A percentile compares a stretch with the other conserved stretches of the same genome.
Conservation (phyloP, 2,113 vertebrate species). For the Cairina moschata region DNA sequence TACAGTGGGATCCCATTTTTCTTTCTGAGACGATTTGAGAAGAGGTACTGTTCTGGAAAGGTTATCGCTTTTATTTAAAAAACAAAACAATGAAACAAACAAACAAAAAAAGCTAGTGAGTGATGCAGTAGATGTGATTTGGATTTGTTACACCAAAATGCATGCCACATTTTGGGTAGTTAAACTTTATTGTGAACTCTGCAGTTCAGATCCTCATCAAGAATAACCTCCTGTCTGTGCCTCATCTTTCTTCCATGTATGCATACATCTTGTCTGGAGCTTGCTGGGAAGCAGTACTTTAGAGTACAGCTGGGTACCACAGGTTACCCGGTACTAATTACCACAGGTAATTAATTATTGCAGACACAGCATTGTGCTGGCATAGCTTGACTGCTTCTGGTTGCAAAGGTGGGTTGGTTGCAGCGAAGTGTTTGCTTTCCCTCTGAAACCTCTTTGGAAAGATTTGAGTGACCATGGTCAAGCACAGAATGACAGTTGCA, state of each 20-base stretch:
- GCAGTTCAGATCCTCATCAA: background rate
- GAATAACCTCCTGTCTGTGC: background rate
- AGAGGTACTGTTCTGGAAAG: background rate
- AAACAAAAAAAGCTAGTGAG: background rate
- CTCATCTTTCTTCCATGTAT: background rate
- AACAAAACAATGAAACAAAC: too few relatives aligned
- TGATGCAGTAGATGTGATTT: background rate
- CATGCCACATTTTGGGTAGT: background rate
- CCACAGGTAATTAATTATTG: background rate
- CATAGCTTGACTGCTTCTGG: background rate
- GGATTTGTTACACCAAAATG: background rate
- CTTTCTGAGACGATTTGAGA: background rate
- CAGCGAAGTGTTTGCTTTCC: background rate
- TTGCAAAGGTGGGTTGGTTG: background rate
- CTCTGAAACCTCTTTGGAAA: background rate
- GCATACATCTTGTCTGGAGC: background rate
- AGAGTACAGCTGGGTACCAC: background rate
- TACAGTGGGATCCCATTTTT: fast-evolving
- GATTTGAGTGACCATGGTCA: background rate
- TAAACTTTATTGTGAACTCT: background rate
- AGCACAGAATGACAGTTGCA: background rate
- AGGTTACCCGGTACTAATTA: background rate
- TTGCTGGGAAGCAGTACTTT: background rate
- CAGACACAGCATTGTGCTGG: background rate
- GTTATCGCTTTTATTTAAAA: background rate